Conservation (phyloP, 2,797 vertebrate genomes). For the Rhabdophis nuchalis region DNA sequence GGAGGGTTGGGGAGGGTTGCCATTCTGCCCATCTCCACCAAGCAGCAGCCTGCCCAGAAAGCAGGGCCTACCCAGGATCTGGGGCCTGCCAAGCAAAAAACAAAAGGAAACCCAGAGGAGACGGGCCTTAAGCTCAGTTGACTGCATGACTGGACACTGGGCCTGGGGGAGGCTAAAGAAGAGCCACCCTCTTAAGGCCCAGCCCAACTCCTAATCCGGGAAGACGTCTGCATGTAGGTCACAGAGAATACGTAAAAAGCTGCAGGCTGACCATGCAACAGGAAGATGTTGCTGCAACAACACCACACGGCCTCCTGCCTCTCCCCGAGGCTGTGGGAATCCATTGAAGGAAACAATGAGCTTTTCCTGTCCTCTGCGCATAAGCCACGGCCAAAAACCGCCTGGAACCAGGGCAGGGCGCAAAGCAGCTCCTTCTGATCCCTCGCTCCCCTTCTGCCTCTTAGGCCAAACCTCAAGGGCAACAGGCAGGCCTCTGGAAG, state of each 20-base stretch:
- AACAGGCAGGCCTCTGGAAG: too few relatives aligned
- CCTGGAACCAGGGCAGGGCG: neutral
- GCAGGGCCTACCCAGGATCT: neutral
- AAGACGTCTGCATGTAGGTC: neutral
- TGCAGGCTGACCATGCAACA: neutral
- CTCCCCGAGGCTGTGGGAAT: neutral
- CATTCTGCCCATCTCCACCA: neutral
- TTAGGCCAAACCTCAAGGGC: neutral
- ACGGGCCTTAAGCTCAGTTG: neutral
- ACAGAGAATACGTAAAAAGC: neutral
- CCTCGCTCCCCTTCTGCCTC: neutral
- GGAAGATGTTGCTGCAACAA: neutral
- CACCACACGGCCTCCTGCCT: neutral
- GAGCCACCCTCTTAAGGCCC: neutral
- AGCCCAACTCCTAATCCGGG: neutral
- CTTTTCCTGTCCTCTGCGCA: neutral
- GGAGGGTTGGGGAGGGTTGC: neutral
- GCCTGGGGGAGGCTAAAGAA: neutral
- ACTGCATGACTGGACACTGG: neutral
- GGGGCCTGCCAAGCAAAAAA: neutral
- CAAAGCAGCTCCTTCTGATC: neutral
- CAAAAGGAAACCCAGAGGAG: neutral
- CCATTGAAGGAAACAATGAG: neutral
- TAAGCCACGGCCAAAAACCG: neutral
- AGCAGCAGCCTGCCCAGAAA: conserved; percentile 8